Evolutionary conservation across 2,797 vertebrate species (phyloP), one percentile per base, ranked within the genome.

Genomic region (Urophycis tenuis): DNA sequence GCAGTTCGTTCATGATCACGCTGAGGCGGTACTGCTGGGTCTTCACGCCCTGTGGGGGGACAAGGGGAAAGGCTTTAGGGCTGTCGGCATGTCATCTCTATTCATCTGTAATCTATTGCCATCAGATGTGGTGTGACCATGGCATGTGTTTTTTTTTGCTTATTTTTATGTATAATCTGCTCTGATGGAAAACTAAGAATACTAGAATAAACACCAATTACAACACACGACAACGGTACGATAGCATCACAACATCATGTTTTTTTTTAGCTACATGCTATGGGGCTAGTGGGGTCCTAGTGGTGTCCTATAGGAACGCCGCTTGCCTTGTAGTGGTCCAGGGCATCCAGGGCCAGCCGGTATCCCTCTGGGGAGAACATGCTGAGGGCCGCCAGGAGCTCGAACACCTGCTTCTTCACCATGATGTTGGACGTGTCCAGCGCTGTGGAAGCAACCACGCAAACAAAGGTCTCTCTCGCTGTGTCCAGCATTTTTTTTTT

Each of bases 351-450:
- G 0, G 96, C 94, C 87, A 98, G 92, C 22, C 88, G 75, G 0
- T 99, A 94, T 7, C 98, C 98, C 12, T 96, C 94, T 0, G 91
- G 67, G 0, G 96, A 98, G 84, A 98, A 99, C 89, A 99, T 94
- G 85, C 95, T 96, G 83, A 99, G 93, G 36, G 97, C 98, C 0
- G 98, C 97, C 39, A 99, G 91, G 36, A 99, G 94, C 85, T 99
- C 98, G 90, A 97, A 98, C 82, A 98, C 96, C 88, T 99, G 98
- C 90, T 95, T 99, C 92, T 99, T 99, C 83, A 99, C 98, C 96
- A 98, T 98, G 41, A 94, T 94, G 77, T 99, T 99, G 35, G 97
- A 96, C 0, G 98, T 99, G 88, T 99, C 97, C 91, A 99, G 88
- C 32, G 97, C 98, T 99, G 90, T 6, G 82, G 39, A 79, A 72